Base-by-base conservation (phyloP, 2,113 vertebrate genomes). In the Glaucomys volans region DNA sequence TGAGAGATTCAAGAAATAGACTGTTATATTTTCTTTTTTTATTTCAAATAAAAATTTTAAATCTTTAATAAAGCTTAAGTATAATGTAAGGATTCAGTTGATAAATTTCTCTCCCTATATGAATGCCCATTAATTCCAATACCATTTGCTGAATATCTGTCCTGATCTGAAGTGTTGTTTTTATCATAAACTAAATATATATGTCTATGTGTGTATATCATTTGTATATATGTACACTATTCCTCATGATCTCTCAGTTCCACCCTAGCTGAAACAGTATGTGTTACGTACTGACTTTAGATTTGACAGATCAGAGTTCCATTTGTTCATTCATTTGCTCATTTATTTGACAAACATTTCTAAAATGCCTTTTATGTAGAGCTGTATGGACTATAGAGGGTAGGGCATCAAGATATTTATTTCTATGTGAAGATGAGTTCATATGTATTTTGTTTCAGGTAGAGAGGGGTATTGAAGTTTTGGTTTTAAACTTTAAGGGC, bases 41-140 rank as follows among this genome's bases (percentile, higher is more conserved):
- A 40, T 80, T 91, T 75, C 30, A 88, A 2, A 37, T n/a, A 71
- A 76, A 76, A 40, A 8, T 44, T 57, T 86, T 37, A 66, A 76
- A n/a, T 80, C 57, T 87, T 94, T 72, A 92, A 20, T 77, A 67
- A 47, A 77, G 54, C 52, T 93, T 89, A 82, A 69, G 40, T 90
- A 37, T 54, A 30, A 90, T 76, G 12, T 64, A 62, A 64, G 30
- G n/a, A 3, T 81, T 30, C 87, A 24, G 59, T 91, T 88, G 77
- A 2, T 89, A n/a, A n/a, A 6, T 87, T 44, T 83, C 18, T 72
- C 13, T 20, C 12, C 13, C 5, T 18, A 13, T 71, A 13, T 85
- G 28, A 14, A 72, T 88, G 50, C 37, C 44, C 32, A 37, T 12
- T 77, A 92, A n/a, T 93, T 40, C 59, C 42, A 69, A 13, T 11